Evolutionary conservation across 1,140 invertebrate species (phyloP).

Genomic region (Drosophila nigromelanica): DNA sequence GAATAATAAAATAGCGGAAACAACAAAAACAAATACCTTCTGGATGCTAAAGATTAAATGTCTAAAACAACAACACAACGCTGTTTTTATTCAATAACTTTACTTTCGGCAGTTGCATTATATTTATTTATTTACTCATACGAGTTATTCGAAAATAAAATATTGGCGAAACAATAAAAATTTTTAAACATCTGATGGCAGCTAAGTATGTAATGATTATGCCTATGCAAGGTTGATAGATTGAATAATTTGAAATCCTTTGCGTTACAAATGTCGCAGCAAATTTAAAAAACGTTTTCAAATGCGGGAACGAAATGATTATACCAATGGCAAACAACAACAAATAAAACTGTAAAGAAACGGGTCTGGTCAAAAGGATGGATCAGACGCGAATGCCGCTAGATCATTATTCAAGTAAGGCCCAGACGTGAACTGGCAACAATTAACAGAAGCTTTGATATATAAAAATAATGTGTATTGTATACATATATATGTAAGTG

Average conservation of each 20-base stretch:
- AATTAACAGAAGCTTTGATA: constrained; percentile 36
- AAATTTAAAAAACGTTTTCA: not conserved
- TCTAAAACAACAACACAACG: no score
- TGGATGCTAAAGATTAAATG: no score
- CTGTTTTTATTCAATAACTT: no score
- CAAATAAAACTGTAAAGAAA: not conserved
- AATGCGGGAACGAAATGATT: not conserved
- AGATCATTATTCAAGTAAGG: constrained; percentile 25
- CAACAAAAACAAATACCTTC: no score
- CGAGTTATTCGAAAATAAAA: no score
- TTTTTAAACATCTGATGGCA: no score
- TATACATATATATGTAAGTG: constrained; percentile 16
- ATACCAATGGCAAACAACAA: not conserved
- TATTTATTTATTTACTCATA: no score
- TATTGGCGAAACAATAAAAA: no score
- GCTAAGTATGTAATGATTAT: no score
- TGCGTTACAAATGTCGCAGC: not conserved
- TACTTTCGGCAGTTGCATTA: no score
- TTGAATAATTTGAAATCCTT: no score
- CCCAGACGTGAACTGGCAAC: constrained; percentile 17
- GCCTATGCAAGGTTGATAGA: no score
- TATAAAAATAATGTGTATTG: constrained; percentile 14
- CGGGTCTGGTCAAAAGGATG: not conserved
- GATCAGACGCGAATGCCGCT: constrained; percentile 28
- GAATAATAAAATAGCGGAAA: not conserved